Evolutionary conservation across 2,797 vertebrate genomes (phyloP), one percentile per base, ranked within the genome.

Genomic region (Bryconaethiops microstoma): DNA sequence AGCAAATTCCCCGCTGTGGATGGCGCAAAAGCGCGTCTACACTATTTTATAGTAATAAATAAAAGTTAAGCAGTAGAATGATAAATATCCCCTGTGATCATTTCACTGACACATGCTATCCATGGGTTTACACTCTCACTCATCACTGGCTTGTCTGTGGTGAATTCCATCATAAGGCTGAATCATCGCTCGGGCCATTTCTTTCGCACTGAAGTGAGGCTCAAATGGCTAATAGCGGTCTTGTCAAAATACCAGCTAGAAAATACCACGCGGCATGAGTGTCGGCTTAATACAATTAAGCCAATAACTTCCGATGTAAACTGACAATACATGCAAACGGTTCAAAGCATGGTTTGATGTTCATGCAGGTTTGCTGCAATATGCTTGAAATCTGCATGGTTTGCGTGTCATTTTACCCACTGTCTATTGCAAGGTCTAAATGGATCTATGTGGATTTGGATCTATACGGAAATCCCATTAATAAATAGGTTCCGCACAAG

Each of bases 151-250:
- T 74, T 21, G 71, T 74, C 48, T 68, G 60, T 29, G 62, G 78
- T 57, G 48, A 17, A 59, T 74, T 60, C 55, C 35, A 60, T 21
- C 5, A 12, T 59, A 63, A 57, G 23, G 78, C 72, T 39, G 52
- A 73, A 57, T 39, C 17, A 55, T 4, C 0, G 8, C 52, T 57
- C 25, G 55, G 50, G 25, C 16, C 50, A 1, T 23, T 54, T 63
- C 17, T 63, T 19, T 71, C 42, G 60, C 21, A 55, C 7, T 52
- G 21, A 70, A 63, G 63, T 83, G 71, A 64, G 54, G 64, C 12
- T 78, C 45, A 73, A 16, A 48, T 17, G 71, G 73, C 48, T 67
- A 48, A 67, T 8, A 68, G 52, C 16, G 72, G 63, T 74, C 55
- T 45, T 68, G 71, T 59, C 50, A 45, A 67, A 68, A 74, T 74